Evolutionary conservation across 2,888 invertebrate species (phyloP).

Genomic region (Agrochola lychnidis): DNA sequence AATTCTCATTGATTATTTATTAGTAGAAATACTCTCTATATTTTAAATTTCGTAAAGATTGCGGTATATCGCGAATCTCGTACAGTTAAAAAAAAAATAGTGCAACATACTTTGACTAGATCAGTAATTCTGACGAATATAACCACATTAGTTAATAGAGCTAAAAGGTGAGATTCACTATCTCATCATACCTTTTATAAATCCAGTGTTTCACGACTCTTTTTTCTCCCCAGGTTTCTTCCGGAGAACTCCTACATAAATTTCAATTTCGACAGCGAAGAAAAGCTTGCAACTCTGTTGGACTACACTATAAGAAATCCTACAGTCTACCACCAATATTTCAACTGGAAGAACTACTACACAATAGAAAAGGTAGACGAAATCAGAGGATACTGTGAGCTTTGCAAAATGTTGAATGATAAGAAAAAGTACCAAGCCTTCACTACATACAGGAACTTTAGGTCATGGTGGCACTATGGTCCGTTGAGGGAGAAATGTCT

Average conservation of each 20-base stretch:
- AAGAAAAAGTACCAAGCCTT: conserved; percentile 50
- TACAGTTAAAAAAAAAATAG: background rate
- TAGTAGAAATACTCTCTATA: too few relatives aligned
- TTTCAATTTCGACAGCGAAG: conserved; percentile 62
- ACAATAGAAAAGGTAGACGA: conserved; percentile 69
- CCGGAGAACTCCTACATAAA: conserved; percentile 82
- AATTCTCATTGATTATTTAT: background rate
- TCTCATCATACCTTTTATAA: background rate
- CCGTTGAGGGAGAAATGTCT: conserved; percentile 69
- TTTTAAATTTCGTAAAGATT: background rate
- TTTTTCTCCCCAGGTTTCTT: conserved; percentile 77
- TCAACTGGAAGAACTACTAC: conserved; percentile 79
- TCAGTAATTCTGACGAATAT: background rate
- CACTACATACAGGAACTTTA: conserved; percentile 72
- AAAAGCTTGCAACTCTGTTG: conserved; percentile 73
- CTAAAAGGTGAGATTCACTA: background rate
- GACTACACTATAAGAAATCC: conserved; percentile 73
- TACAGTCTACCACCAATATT: conserved; percentile 72
- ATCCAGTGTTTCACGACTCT: background rate
- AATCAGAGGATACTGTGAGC: conserved; percentile 76
- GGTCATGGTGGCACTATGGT: conserved; percentile 82
- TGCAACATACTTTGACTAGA: background rate
- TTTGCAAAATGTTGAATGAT: conserved; percentile 78
- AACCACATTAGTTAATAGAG: background rate
- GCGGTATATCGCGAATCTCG: background rate